A percentile compares a stretch with the other conserved stretches of the same genome.
Evolutionary conservation across 1,140 invertebrate species (phyloP).

Genomic region (Steinernema feltiae): DNA sequence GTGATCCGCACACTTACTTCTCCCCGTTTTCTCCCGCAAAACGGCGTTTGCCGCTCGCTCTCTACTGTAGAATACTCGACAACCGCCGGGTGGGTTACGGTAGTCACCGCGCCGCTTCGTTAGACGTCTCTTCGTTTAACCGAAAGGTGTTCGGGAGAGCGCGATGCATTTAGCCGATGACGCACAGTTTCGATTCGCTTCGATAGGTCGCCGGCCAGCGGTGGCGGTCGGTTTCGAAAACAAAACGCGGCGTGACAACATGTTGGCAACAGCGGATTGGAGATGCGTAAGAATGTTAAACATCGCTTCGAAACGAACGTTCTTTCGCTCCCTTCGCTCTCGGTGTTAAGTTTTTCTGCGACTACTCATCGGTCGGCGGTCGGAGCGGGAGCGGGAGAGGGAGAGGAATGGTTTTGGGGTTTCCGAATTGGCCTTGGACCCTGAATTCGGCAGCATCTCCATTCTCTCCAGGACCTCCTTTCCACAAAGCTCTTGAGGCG

Average conservation of each 20-base stretch:
- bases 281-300: constrained; percentile 15
- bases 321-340: no score
- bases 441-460: no score
- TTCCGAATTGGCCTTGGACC: no score
- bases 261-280: not conserved
- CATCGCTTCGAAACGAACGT: not conserved
- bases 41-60: not conserved
- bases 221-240: not conserved
- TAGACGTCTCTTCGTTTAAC: not conserved
- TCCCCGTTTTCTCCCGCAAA: not conserved
- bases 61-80: not conserved
- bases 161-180: constrained; percentile 14
- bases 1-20: not conserved
- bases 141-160: not conserved
- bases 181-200: constrained; percentile 13
- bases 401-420: no score
- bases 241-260: constrained; percentile 11
- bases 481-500: no score
- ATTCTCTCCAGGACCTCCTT: no score
- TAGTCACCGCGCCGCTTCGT: not conserved
- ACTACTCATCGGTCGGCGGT: not conserved
- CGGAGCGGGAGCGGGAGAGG: no score
- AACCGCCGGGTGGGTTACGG: not conserved
- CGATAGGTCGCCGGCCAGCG: not conserved
- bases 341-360: not conserved